Conservation (phyloP, 2,113 vertebrate species). For the Gorilla gorilla region DNA sequence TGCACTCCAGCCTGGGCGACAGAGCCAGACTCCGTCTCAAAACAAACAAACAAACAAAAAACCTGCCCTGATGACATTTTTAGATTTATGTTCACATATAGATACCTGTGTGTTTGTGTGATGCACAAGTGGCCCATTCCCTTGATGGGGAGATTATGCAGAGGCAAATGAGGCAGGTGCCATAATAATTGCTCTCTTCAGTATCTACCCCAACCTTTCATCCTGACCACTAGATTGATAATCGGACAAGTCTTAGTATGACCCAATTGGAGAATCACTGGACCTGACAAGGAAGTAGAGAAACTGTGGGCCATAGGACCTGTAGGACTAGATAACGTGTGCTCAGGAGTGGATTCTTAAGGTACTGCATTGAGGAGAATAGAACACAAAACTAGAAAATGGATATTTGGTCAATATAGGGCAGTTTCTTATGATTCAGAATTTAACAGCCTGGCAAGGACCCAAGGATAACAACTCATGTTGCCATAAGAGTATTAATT, state of each 20-base stretch:
- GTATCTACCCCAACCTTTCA: background rate
- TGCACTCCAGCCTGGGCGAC: too few species aligned
- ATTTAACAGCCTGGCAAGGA: background rate
- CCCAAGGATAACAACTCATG: background rate
- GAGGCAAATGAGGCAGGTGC: too few species aligned
- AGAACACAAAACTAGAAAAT: background rate
- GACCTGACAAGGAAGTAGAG: background rate
- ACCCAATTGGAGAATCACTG: background rate
- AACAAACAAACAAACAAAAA: too few species aligned
- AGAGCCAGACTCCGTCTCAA: too few species aligned
- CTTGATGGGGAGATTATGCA: background rate
- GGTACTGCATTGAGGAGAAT: background rate
- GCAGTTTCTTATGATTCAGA: background rate
- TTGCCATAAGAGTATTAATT: background rate
- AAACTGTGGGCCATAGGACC: background rate
- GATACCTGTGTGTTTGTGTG: background rate
- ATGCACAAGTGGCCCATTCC: background rate
- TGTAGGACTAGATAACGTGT: background rate
- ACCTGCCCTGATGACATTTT: background rate
- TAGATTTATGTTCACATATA: background rate
- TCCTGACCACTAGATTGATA: background rate
- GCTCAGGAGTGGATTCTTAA: background rate
- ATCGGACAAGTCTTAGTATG: background rate
- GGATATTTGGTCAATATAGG: background rate
- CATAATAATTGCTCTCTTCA: background rate